These are phyloP conservation scores for Leptura quadrifasciata DNA, from an alignment of 2,888 invertebrate genomes.

Conservation along the genomic window DNA sequence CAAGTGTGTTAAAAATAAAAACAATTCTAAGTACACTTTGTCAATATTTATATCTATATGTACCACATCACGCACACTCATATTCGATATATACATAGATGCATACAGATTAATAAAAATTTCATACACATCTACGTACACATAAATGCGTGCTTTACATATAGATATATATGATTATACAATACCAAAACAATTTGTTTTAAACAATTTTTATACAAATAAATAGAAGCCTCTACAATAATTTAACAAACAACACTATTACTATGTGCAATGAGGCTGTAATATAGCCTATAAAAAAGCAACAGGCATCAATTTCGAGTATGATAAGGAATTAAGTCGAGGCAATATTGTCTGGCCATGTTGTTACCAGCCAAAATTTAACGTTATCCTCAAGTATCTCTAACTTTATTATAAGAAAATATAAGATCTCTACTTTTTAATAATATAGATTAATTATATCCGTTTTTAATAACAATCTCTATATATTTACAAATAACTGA, in stretches of 20 bases:
- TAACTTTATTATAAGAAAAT: constrained; percentile 26
- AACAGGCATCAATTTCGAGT: constrained; percentile 67
- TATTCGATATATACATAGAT: constrained; percentile 49
- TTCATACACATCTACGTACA: constrained; percentile 49
- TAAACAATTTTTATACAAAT: constrained; percentile 68
- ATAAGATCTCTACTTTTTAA: constrained; percentile 28
- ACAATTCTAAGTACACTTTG: constrained; percentile 71
- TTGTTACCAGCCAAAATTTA: constrained; percentile 38
- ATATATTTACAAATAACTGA: constrained; percentile 16
- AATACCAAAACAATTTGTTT: constrained; percentile 63
- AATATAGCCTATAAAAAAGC: constrained; percentile 65
- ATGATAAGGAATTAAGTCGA: constrained; percentile 50
- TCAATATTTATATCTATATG: constrained; percentile 55
- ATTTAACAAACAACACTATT: constrained; percentile 71
- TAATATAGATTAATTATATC: constrained; percentile 2
- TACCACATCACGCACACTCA: constrained; percentile 49
- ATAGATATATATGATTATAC: constrained; percentile 52
- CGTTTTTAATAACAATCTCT: constrained; percentile 19
- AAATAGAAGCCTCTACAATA: constrained; percentile 73
- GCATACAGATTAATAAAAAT: constrained; percentile 35
- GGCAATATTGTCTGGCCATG: constrained; percentile 41
- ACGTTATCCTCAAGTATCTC: constrained; percentile 4
- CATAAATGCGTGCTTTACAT: constrained; percentile 45
- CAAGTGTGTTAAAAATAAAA: constrained; percentile 71
- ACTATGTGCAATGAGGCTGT: constrained; percentile 71